Conservation (phyloP, 2,797 vertebrate species). For the Heterohyrax brucei region DNA sequence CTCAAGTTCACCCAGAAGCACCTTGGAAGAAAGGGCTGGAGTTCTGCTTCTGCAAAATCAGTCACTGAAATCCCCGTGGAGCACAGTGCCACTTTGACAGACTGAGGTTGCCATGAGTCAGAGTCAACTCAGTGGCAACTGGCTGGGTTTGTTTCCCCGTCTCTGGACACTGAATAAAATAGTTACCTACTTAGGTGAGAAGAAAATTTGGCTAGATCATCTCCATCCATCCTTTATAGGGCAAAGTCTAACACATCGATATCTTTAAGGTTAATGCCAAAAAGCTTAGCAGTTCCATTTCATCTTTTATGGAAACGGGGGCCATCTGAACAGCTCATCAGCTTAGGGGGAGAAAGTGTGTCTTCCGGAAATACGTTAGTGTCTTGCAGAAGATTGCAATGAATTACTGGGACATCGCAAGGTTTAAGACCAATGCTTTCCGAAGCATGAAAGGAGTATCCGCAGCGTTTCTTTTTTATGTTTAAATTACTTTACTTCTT, state of each 20-base stretch:
- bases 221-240: background rate
- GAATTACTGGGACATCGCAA: conserved; percentile 66
- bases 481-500: conserved; percentile 87
- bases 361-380: conserved; percentile 53
- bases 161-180: background rate
- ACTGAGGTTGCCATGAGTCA: background rate
- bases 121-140: background rate
- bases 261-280: conserved; percentile 65
- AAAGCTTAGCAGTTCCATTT: conserved; percentile 49
- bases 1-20: background rate
- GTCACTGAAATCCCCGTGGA: background rate
- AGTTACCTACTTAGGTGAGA: background rate
- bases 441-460: conserved; percentile 80
- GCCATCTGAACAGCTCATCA: conserved; percentile 37
- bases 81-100: background rate
- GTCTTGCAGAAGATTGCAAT: conserved; percentile 58
- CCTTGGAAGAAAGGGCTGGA: background rate
- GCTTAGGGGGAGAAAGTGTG: background rate
- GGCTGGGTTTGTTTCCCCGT: background rate
- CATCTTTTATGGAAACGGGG: conserved; percentile 47
- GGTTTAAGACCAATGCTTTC: conserved; percentile 73
- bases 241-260: background rate
- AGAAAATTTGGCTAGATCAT: background rate
- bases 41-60: no score
- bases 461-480: conserved; percentile 75